These are phyloP conservation scores for Suillia variegata DNA, from an alignment of 2,888 invertebrate species.

Conservation along the genomic window DNA sequence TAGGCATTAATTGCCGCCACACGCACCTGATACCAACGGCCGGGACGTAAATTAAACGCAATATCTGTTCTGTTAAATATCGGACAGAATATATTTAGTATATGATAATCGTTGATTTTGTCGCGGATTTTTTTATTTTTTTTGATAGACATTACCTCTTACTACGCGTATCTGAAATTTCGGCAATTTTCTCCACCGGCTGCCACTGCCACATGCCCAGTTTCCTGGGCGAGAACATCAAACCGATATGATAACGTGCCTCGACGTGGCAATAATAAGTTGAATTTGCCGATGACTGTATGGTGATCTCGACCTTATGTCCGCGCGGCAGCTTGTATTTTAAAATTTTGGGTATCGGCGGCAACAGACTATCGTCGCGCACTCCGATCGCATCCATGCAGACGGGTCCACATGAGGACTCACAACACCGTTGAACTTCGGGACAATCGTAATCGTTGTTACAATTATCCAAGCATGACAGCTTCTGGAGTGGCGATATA, in stretches of 20 bases:
- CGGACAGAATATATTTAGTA: not conserved
- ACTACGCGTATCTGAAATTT: conserved; percentile 42
- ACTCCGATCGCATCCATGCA: conserved; percentile 69
- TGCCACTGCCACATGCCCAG: conserved; percentile 69
- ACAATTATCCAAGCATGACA: conserved; percentile 54
- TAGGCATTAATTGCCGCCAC: conserved; percentile 75
- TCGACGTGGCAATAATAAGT: conserved; percentile 63
- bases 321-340: conserved; percentile 63
- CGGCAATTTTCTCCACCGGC: conserved; percentile 51
- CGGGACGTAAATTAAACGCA: conserved; percentile 64
- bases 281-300: conserved; percentile 49
- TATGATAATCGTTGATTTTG: no score
- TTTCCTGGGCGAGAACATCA: conserved; percentile 68
- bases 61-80: conserved; percentile 47
- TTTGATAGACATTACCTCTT: conserved; percentile 36
- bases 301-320: conserved; percentile 65
- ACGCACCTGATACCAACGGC: conserved; percentile 80
- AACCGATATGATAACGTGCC: conserved; percentile 73
- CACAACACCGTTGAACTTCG: conserved; percentile 72
- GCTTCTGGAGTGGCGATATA: conserved; percentile 35
- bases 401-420: conserved; percentile 69
- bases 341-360: conserved; percentile 68
- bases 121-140: not conserved
- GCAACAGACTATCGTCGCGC: conserved; percentile 64
- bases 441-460: conserved; percentile 70